Percentiles rank a stretch among this genome's conserved stretches.
Conservation (phyloP, 37 sponge, comb jelly and placozoan genomes). For the Agelas oroides region DNA sequence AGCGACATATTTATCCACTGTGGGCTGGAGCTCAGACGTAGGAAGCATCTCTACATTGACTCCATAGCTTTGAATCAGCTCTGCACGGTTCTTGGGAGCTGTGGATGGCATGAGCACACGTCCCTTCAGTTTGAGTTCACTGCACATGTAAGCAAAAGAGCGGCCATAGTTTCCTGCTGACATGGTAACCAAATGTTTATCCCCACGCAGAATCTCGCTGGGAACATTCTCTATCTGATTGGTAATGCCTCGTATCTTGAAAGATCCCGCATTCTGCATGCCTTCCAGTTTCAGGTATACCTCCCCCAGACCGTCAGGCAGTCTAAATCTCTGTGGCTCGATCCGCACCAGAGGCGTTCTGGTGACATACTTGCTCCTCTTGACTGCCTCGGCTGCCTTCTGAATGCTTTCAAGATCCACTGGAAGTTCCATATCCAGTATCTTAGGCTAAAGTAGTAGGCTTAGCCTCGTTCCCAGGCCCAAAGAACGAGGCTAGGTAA, state of each 20-base stretch:
- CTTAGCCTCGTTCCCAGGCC: background rate
- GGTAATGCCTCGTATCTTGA: slow-evolving; percentile 60
- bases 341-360: slow-evolving; percentile 48
- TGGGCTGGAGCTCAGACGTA: slow-evolving; percentile 35
- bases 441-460: background rate
- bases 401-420: slow-evolving; percentile 40
- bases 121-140: slow-evolving; percentile 16
- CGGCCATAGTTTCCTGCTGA: slow-evolving; percentile 77
- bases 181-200: slow-evolving; percentile 59
- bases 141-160: slow-evolving; percentile 62
- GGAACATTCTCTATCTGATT: slow-evolving; percentile 33
- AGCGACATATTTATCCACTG: slow-evolving; percentile 34
- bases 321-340: slow-evolving; percentile 21
- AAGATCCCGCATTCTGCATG: slow-evolving; percentile 68
- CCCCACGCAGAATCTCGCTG: slow-evolving; percentile 25
- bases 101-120: slow-evolving; percentile 60
- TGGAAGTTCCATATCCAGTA: background rate
- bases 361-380: slow-evolving; percentile 22
- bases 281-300: slow-evolving; percentile 60
- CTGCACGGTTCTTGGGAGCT: slow-evolving; percentile 36
- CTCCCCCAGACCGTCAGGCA: slow-evolving; percentile 8
- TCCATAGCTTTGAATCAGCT: slow-evolving; percentile 48
- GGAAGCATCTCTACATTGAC: slow-evolving; percentile 52
- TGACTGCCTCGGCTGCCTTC: slow-evolving; percentile 9
- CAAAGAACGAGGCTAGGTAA: background rate